Evolutionary conservation across 2,888 invertebrate species (phyloP).

Genomic region (Drosophila meridiana): DNA sequence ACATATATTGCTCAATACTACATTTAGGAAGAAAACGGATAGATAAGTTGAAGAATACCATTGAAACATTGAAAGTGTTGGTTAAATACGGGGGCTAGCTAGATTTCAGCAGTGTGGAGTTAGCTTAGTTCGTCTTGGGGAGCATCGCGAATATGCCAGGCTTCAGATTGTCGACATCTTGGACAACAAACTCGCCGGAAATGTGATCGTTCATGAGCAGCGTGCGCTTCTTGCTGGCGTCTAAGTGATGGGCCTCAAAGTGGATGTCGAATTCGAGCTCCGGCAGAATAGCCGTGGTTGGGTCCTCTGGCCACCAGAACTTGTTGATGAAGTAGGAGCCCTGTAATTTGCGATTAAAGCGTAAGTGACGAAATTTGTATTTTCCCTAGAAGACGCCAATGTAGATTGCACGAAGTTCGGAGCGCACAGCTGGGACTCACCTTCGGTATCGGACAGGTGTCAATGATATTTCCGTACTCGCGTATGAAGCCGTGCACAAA

Average conservation of each 20-base stretch:
- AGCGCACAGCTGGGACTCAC: conserved; percentile 49
- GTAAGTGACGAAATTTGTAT: conserved; percentile 52
- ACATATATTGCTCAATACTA: conserved; percentile 58
- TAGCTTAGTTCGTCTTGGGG: conserved; percentile 61
- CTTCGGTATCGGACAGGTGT: conserved; percentile 80
- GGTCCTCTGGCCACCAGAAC: conserved; percentile 83
- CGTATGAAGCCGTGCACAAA: conserved; percentile 72
- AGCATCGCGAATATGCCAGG: conserved; percentile 74
- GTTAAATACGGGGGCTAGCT: not conserved
- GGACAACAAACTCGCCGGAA: conserved; percentile 72
- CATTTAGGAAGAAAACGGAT: conserved; percentile 22
- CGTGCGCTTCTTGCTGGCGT: conserved; percentile 73
- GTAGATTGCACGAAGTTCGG: conserved; percentile 1
- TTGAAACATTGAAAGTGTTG: conserved; percentile 54
- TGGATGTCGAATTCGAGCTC: conserved; percentile 77
- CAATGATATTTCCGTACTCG: conserved; percentile 76
- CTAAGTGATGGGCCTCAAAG: conserved; percentile 66
- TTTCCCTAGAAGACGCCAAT: conserved; percentile 51
- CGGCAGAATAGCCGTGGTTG: conserved; percentile 73
- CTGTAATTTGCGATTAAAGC: conserved; percentile 74
- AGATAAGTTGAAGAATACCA: conserved; percentile 56
- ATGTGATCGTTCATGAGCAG: conserved; percentile 76
- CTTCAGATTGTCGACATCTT: conserved; percentile 76
- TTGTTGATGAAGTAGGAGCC: conserved; percentile 80
- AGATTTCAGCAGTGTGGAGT: not conserved